Conservation (phyloP, 2,113 vertebrate genomes). For the Dicerorhinus sumatrensis region DNA sequence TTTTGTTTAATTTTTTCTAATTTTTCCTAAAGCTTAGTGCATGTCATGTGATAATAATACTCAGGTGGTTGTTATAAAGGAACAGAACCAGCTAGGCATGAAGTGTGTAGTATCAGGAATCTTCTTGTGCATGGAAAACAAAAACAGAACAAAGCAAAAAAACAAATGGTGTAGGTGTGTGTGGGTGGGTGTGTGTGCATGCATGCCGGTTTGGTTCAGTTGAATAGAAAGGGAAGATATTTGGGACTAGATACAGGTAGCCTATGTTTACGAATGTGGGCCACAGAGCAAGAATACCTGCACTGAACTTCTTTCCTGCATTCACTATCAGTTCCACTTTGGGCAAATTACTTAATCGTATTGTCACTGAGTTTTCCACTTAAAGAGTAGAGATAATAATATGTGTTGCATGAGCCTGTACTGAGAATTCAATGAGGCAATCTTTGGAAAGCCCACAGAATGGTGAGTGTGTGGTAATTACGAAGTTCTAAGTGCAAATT, state of each 20-base stretch:
- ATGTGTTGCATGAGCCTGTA: background rate
- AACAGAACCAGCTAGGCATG: fast-evolving
- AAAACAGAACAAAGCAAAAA: background rate
- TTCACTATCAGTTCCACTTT: background rate
- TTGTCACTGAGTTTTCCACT: background rate
- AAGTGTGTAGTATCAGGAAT: background rate
- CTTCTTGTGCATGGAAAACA: background rate
- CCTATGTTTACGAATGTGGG: background rate
- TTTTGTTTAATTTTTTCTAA: background rate
- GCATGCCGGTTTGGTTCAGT: background rate
- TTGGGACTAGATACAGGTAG: background rate
- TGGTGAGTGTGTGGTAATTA: background rate
- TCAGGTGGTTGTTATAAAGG: background rate
- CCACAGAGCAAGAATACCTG: background rate
- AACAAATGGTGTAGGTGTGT: background rate
- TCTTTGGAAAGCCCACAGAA: background rate
- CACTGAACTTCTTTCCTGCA: background rate
- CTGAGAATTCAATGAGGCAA: background rate
- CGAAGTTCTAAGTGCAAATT: background rate
- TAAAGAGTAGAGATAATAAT: background rate
- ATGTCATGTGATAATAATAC: background rate
- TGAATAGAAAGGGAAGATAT: background rate
- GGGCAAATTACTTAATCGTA: background rate
- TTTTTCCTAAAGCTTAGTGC: background rate
- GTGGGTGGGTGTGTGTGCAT: too few species aligned